Percentiles rank a stretch among this genome's conserved stretches.
phyloP scores from a whole-genome alignment of 2,797 vertebrate genomes.

The Manis pentadactyla region DNA sequence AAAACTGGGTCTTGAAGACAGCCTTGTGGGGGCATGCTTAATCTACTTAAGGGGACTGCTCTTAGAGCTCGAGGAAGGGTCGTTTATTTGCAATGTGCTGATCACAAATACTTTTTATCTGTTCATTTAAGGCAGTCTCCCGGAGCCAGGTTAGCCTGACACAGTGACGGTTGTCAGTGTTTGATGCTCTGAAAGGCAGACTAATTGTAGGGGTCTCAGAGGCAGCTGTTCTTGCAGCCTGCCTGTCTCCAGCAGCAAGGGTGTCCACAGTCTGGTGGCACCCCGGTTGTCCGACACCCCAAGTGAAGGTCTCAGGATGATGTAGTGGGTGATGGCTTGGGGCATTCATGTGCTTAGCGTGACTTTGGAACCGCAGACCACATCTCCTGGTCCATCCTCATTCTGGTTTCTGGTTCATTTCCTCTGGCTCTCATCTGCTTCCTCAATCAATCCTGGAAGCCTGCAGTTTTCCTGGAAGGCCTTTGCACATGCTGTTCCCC shows the following conservation, averaged over 20 bases:
- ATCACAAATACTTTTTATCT: background rate
- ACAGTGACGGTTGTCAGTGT: background rate
- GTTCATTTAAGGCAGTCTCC: background rate
- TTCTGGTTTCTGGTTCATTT: background rate
- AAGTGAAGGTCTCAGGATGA: background rate
- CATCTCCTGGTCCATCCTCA: background rate
- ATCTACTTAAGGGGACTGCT: background rate
- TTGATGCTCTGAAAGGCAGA: background rate
- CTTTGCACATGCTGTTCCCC: background rate
- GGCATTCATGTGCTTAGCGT: background rate
- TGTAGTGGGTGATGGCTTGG: background rate
- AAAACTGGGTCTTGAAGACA: constrained; percentile 10
- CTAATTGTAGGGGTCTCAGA: background rate
- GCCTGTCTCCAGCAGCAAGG: background rate
- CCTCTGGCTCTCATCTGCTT: background rate
- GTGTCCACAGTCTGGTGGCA: background rate
- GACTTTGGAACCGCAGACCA: background rate
- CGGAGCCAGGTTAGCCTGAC: background rate
- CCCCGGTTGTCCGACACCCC: background rate
- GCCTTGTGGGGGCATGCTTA: background rate
- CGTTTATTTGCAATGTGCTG: background rate
- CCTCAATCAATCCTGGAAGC: background rate
- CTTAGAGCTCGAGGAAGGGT: background rate
- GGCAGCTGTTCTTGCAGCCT: background rate
- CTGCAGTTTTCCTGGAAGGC: background rate